These are phyloP conservation scores for Drosophila borealis DNA, from an alignment of 2,888 invertebrate species.

Conservation along the genomic window DNA sequence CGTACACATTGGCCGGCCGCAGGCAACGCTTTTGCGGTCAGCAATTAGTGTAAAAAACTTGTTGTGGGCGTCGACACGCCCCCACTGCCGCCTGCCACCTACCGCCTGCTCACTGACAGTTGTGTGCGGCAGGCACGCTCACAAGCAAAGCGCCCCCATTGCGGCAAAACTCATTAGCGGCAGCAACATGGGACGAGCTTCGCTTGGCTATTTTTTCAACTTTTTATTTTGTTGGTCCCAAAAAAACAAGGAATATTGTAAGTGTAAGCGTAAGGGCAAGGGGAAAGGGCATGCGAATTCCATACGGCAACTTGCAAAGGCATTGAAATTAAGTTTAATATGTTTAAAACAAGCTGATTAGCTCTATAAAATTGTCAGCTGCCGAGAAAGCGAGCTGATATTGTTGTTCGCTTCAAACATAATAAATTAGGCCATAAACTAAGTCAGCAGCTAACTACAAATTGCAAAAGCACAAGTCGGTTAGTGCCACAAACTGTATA, in stretches of 20 bases:
- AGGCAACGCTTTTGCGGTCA: slow-evolving; percentile 25
- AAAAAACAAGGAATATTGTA: not conserved
- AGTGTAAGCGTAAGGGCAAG: not conserved
- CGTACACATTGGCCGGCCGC: slow-evolving; percentile 7
- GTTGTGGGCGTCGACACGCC: slow-evolving; percentile 48
- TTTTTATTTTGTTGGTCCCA: not conserved
- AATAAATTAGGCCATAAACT: too few relatives aligned
- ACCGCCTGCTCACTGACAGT: slow-evolving; percentile 37
- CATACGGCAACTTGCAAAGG: slow-evolving; percentile 7
- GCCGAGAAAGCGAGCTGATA: too few relatives aligned
- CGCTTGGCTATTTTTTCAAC: slow-evolving; percentile 1
- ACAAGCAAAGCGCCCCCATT: slow-evolving; percentile 41
- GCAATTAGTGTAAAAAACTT: slow-evolving; percentile 72
- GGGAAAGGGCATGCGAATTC: slow-evolving; percentile 1
- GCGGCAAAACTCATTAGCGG: slow-evolving; percentile 76
- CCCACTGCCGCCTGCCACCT: slow-evolving; percentile 6
- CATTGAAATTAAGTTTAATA: not conserved
- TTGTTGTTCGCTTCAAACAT: too few relatives aligned
- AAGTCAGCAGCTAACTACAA: not conserved
- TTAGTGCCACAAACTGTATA: not conserved
- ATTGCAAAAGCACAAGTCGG: not conserved
- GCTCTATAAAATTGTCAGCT: too few relatives aligned
- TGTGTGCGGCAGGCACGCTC: slow-evolving; percentile 30
- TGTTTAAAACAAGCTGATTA: too few relatives aligned
- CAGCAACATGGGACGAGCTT: slow-evolving; percentile 25